phyloP scores from a whole-genome alignment of 2,888 invertebrate species.

The Dexiosoma caninum region DNA sequence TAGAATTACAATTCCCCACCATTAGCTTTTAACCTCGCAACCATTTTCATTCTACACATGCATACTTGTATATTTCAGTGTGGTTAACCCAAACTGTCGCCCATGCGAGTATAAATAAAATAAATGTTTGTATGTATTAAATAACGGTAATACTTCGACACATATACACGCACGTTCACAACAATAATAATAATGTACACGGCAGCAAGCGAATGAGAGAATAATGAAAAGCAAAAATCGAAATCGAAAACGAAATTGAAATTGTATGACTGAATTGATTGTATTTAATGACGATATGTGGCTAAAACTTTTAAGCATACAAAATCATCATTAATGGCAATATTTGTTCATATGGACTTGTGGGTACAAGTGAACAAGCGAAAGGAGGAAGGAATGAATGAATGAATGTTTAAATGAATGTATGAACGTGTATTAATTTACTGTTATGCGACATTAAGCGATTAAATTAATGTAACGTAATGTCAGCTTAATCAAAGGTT shows the following conservation, averaged over 20 bases:
- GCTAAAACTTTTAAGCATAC: constrained; percentile 46
- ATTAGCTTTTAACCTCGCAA: constrained; percentile 59
- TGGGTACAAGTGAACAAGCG: neutral
- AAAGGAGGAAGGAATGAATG: neutral
- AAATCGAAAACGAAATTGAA: constrained; percentile 11
- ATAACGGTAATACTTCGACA: constrained; percentile 16
- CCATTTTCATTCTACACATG: neutral
- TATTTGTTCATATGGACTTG: neutral
- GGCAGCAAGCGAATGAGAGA: neutral
- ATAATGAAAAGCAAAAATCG: neutral
- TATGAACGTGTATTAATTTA: constrained; percentile 28
- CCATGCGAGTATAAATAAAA: neutral
- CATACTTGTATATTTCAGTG: neutral
- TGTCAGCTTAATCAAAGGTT: constrained; percentile 56
- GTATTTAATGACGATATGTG: constrained; percentile 55
- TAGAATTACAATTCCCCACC: constrained; percentile 40
- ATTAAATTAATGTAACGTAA: constrained; percentile 66
- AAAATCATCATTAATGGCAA: constrained; percentile 14
- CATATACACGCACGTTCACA: constrained; percentile 35
- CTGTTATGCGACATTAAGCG: constrained; percentile 69
- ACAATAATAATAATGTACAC: constrained; percentile 26
- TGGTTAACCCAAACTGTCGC: neutral
- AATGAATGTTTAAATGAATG: neutral
- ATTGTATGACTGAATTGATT: constrained; percentile 49
- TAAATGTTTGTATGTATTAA: constrained; percentile 41